These are phyloP conservation scores for Hemicentrotus pulcherrimus DNA, from an alignment of 35 echinoderm and acorn worm species.

Conservation along the genomic window DNA sequence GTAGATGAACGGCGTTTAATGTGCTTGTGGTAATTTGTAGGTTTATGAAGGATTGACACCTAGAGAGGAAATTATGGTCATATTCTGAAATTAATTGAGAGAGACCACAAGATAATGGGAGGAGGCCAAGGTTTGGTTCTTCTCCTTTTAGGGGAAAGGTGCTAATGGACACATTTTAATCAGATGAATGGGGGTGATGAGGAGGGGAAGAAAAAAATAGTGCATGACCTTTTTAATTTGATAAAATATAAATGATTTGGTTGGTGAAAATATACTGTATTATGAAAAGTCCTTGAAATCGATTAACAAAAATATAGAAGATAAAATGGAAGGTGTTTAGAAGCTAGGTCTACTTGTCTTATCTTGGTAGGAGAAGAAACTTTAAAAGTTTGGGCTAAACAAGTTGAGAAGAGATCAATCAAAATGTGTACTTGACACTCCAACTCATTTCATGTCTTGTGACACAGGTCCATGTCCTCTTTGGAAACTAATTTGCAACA, in stretches of 20 bases:
- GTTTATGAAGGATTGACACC: not conserved
- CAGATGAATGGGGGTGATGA: not conserved
- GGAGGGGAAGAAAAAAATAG: not conserved
- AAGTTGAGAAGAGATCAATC: not conserved
- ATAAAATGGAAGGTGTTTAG: not conserved
- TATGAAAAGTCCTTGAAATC: not conserved
- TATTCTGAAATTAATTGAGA: not conserved
- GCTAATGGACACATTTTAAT: not conserved
- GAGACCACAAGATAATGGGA: not conserved
- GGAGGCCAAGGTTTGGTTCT: not conserved
- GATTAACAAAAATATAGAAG: not conserved
- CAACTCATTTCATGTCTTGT: not conserved
- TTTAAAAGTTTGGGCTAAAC: not conserved
- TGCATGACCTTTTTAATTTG: not conserved
- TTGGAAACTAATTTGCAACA: constrained; percentile 49
- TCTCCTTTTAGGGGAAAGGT: not conserved
- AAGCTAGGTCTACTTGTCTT: not conserved
- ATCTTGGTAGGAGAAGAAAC: not conserved
- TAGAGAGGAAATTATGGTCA: not conserved
- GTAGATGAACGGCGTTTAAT: not conserved
- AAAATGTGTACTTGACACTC: constrained; percentile 20
- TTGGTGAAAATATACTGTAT: not conserved
- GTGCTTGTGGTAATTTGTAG: not conserved
- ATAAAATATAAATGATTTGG: not conserved
- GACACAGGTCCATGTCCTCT: constrained; percentile 4